Conservation (phyloP, 2,888 invertebrate species). For the Chloroclystis v-ata region DNA sequence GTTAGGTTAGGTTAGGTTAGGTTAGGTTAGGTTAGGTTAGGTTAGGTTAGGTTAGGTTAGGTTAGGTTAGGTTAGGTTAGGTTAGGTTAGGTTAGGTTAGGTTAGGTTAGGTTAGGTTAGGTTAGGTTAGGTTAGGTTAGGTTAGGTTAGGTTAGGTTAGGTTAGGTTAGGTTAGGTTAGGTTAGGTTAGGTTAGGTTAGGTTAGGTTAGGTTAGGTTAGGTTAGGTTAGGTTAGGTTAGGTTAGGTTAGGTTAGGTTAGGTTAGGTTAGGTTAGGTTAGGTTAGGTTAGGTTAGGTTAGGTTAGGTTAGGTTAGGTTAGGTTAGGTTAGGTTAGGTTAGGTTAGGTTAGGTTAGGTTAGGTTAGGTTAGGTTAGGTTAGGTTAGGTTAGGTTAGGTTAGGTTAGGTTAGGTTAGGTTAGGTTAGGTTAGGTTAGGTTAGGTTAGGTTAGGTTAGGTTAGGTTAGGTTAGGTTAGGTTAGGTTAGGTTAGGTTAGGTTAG, state of each 20-base stretch:
- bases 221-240: constrained; percentile 9
- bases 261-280: constrained; percentile 20
- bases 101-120: constrained; percentile 17
- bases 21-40: constrained; percentile 32
- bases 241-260: constrained; percentile 17
- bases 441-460: constrained; percentile 19
- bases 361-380: constrained; percentile 19
- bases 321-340: constrained; percentile 18
- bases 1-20: constrained; percentile 23
- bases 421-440: constrained; percentile 22
- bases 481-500: constrained; percentile 18
- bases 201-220: constrained; percentile 14
- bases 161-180: constrained; percentile 15
- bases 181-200: constrained; percentile 12
- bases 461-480: constrained; percentile 21
- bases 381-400: constrained; percentile 19
- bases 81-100: constrained; percentile 24
- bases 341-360: constrained; percentile 20
- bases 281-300: constrained; percentile 14
- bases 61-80: constrained; percentile 33
- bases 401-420: constrained; percentile 22
- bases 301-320: constrained; percentile 12
- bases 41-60: constrained; percentile 34
- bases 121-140: constrained; percentile 17
- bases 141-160: constrained; percentile 16